These are phyloP conservation scores for Tethya wilhelma DNA, from an alignment of 37 sponge, comb jelly and placozoan genomes.

Conservation along the genomic window DNA sequence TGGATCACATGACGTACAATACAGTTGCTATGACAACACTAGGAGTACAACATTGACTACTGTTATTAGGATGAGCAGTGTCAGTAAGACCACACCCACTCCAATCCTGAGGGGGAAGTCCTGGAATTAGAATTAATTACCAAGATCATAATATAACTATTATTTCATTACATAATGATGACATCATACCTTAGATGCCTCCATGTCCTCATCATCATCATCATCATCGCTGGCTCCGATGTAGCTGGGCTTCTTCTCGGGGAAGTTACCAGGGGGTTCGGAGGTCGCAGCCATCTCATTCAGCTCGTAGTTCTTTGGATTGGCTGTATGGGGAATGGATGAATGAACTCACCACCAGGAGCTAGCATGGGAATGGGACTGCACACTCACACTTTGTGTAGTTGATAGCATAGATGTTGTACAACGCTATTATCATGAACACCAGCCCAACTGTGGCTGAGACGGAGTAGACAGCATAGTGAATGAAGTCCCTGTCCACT, in stretches of 20 bases:
- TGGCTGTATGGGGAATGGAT: neutral
- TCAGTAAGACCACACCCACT: neutral
- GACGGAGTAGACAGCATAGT: constrained; percentile 37
- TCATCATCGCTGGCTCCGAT: neutral
- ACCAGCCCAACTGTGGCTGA: constrained; percentile 48
- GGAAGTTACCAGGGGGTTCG: constrained; percentile 2
- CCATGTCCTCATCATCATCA: constrained; percentile 5
- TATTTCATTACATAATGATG: neutral
- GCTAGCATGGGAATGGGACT: neutral
- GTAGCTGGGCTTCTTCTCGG: neutral
- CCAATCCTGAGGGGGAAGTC: neutral
- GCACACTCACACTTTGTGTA: neutral
- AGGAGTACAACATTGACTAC: constrained; percentile 1
- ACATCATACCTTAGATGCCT: constrained; percentile 7
- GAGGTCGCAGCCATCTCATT: constrained; percentile 1
- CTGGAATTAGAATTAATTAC: neutral
- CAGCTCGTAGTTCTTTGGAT: neutral
- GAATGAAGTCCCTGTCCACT: constrained; percentile 9
- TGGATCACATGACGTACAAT: no score
- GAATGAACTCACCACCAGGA: neutral
- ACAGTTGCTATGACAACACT: neutral
- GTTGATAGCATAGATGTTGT: constrained; percentile 80
- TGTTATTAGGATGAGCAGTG: neutral
- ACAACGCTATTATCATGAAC: constrained; percentile 77
- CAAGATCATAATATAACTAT: neutral